Conservation (phyloP, 2,113 vertebrate species). For the Xerus inauris region DNA sequence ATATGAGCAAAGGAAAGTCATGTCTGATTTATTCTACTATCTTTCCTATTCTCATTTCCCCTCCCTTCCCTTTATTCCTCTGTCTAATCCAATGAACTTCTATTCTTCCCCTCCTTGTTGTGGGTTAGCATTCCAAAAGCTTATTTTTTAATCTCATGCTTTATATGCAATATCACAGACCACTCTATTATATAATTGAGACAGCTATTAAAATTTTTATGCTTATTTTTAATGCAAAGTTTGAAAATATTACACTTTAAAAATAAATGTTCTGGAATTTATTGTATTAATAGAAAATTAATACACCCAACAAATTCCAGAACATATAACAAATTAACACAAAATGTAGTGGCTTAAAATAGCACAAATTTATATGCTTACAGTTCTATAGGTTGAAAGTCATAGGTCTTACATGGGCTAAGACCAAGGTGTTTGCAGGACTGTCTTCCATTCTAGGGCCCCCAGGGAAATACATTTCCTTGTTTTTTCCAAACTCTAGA, state of each 20-base stretch:
- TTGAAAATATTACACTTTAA: neutral
- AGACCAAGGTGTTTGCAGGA: neutral
- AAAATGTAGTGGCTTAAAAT: neutral
- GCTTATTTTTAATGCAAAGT: neutral
- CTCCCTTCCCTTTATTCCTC: no score
- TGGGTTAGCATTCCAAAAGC: neutral
- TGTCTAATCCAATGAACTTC: no score
- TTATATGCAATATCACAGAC: neutral
- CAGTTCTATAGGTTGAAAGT: neutral
- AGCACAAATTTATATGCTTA: neutral
- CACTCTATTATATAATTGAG: neutral
- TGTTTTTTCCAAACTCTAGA: neutral
- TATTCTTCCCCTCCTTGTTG: no score
- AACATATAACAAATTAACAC: neutral
- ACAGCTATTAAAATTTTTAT: neutral
- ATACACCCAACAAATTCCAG: neutral
- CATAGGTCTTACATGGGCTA: neutral
- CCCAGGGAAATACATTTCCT: neutral
- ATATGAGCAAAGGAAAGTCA: no score
- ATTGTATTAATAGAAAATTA: no score
- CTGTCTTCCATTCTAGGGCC: neutral
- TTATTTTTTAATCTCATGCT: constrained; percentile 33
- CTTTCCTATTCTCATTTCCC: no score
- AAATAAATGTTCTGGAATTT: neutral
- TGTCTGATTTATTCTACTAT: no score